A percentile compares a stretch with the other conserved stretches of the same genome.
Conservation (phyloP, 2,113 vertebrate species). For the Rostratula benghalensis region DNA sequence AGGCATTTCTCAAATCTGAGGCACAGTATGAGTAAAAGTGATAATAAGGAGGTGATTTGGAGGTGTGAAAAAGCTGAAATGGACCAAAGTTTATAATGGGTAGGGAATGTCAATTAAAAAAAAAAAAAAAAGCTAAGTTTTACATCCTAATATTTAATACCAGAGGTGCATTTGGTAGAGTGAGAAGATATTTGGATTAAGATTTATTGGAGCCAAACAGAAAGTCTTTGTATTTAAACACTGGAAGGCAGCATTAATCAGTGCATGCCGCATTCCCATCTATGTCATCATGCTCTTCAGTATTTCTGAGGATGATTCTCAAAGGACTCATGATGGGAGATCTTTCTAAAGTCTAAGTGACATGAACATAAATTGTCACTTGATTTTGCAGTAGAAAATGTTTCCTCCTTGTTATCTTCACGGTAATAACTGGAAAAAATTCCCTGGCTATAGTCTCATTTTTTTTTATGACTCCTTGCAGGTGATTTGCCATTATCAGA, state of each 20-base stretch:
- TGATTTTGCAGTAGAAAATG: not conserved
- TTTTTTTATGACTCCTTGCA: not conserved
- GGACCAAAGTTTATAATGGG: not conserved
- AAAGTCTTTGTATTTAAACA: not conserved
- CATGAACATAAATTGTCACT: not conserved
- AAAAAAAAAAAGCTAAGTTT: rapidly evolving
- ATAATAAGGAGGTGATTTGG: not conserved
- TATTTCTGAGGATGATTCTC: not conserved
- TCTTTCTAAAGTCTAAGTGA: not conserved
- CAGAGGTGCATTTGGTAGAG: not conserved
- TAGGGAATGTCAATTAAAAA: not conserved
- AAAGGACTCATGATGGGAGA: not conserved
- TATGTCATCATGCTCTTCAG: not conserved
- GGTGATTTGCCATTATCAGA: not conserved
- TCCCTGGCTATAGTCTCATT: not conserved
- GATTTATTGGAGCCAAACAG: not conserved
- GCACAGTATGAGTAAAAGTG: not conserved
- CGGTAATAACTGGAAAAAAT: not conserved
- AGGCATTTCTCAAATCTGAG: not conserved
- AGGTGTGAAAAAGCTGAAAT: not conserved
- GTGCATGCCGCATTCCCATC: not conserved
- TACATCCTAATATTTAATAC: not conserved
- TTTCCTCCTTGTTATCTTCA: not conserved
- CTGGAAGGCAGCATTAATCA: not conserved
- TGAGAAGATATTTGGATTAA: not conserved